Evolutionary conservation across 2,888 invertebrate genomes (phyloP), one percentile per base, ranked within the genome.

Genomic region (Acanthopleura granulata): DNA sequence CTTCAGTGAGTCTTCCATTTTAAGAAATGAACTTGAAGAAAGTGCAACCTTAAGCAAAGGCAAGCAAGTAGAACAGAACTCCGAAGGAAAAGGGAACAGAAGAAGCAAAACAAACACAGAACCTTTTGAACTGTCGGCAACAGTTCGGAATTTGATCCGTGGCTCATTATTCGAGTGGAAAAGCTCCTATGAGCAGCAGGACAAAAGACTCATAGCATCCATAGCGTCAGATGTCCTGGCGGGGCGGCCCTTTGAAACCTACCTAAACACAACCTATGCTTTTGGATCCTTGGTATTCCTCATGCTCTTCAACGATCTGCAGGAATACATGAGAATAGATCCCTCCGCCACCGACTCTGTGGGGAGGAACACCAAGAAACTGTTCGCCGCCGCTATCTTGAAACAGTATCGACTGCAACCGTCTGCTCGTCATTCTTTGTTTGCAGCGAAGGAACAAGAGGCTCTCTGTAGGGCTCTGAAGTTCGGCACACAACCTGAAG

Each of bases 261-360:
- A 66, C 29, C 29, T 66, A 6, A 66, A 27, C 27, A 6, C 16
- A 3, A 6, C 25, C 3, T 15, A 27, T 27, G 22, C 29, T 66
- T 27, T 27, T 27, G 66, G 66, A 27, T 27, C 66, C 61, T 70
- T 78, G 18, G 74, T 77, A 15, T 81, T 82, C 62, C 70, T 83
- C 14, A 78, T 76, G n/a, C 83, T 84, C 76, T 83, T 83, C 83
- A 78, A 75, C 9, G 84, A 83, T 49, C 78, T 84, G 0, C 72
- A 82, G 40, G 78, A 78, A 22, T 84, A 83, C 76, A 61, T 84
- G 29, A 79, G 81, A 49, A 78, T 80, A 0, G 83, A 83, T 29
- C 81, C 83, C n/a, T 73, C 66, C 40, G 75, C 76, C 25, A 22
- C 77, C 16, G 77, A 83, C 61, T 78, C 75, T 14, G 74, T 76